Percentiles rank a stretch among this genome's conserved stretches.
Evolutionary conservation across 2,888 invertebrate genomes (phyloP).

Genomic region (Beris chalybata): DNA sequence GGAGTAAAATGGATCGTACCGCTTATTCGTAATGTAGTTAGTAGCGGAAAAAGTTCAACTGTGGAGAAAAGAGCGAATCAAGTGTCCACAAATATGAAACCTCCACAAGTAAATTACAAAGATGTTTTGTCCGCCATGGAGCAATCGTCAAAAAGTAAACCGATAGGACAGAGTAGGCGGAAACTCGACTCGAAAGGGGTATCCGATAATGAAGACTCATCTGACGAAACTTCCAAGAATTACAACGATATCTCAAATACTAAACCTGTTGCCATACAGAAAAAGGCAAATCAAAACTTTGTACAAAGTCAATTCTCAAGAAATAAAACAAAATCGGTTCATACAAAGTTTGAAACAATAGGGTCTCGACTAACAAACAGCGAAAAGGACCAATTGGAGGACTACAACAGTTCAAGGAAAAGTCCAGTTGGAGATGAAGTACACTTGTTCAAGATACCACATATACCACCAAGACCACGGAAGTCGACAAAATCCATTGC

Average conservation of each 20-base stretch:
- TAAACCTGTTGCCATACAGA: not conserved
- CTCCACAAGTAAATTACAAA: constrained; percentile 1
- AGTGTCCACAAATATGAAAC: not conserved
- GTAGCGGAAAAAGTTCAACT: too few relatives aligned
- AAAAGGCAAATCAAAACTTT: not conserved
- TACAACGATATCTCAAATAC: not conserved
- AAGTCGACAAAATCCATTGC: not conserved
- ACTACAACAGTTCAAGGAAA: too few relatives aligned
- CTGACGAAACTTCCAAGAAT: not conserved
- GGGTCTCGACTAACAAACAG: not conserved
- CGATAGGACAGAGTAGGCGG: not conserved
- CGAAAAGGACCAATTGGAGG: not conserved
- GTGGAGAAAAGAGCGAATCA: too few relatives aligned
- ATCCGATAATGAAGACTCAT: constrained; percentile 8
- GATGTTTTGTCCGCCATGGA: constrained; percentile 5
- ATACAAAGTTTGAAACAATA: not conserved
- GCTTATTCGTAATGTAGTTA: not conserved
- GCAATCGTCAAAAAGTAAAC: not conserved
- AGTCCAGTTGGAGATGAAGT: constrained; percentile 9
- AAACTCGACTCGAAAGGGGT: constrained; percentile 26
- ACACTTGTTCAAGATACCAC: constrained; percentile 10
- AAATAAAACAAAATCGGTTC: not conserved
- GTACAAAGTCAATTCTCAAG: not conserved
- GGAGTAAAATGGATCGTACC: constrained; percentile 8
- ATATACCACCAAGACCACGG: not conserved